phyloP scores from a whole-genome alignment of 2,888 invertebrate species.

The Callinectes sapidus region DNA sequence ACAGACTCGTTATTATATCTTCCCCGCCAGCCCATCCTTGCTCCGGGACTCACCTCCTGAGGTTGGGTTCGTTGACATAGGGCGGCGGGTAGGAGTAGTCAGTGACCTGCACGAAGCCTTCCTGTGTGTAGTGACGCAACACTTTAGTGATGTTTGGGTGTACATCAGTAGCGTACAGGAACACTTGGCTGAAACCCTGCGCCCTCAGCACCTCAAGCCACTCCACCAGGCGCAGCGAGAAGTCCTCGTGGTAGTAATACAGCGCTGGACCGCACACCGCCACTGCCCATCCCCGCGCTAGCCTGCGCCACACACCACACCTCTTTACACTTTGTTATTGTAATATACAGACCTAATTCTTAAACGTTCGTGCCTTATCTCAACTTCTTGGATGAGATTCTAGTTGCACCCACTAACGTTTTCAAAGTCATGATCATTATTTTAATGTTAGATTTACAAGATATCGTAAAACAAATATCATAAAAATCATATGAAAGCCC shows the following conservation, averaged over 20 bases:
- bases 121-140: slow-evolving; percentile 51
- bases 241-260: slow-evolving; percentile 59
- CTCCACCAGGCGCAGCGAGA: slow-evolving; percentile 59
- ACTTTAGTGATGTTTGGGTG: slow-evolving; percentile 54
- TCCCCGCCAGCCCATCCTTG: not conserved
- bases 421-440: no score
- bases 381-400: no score
- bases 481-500: no score
- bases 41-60: slow-evolving; percentile 45
- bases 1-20: not conserved
- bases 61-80: slow-evolving; percentile 52
- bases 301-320: not conserved
- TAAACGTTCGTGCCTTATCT: no score
- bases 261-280: slow-evolving; percentile 63
- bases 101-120: slow-evolving; percentile 56
- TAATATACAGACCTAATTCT: no score
- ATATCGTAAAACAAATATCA: no score
- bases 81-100: slow-evolving; percentile 51
- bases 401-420: no score
- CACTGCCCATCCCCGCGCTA: slow-evolving; percentile 10
- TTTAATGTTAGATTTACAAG: no score
- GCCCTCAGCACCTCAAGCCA: slow-evolving; percentile 63
- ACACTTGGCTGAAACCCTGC: slow-evolving; percentile 53
- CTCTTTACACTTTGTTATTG: no score
- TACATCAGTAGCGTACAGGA: slow-evolving; percentile 56